These are phyloP conservation scores for Palythoa grandiflora DNA, from an alignment of 92 coral and sea anemone genomes.

Conservation along the genomic window DNA sequence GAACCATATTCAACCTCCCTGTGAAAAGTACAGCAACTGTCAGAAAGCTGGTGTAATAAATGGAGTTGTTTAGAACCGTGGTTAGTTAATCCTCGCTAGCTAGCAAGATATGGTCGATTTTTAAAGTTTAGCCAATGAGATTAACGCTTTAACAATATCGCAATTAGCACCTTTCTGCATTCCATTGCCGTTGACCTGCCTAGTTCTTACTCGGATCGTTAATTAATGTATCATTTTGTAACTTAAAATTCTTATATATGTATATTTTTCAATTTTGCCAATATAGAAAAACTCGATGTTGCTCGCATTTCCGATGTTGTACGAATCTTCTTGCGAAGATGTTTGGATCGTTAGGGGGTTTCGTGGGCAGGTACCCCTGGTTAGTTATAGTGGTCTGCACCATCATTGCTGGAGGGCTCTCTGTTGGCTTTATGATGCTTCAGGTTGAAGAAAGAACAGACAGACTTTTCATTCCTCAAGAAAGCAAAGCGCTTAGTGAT, in stretches of 20 bases:
- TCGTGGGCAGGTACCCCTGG: slow-evolving; percentile 13
- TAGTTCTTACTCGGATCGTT: not conserved
- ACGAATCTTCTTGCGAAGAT: slow-evolving; percentile 7
- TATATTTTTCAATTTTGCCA: not conserved
- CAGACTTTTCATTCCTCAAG: slow-evolving; percentile 63
- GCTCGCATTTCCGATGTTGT: slow-evolving; percentile 16
- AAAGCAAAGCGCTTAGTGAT: slow-evolving; percentile 56
- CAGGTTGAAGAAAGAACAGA: slow-evolving; percentile 49
- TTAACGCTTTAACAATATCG: no score
- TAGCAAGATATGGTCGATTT: no score
- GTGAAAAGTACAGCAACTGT: no score
- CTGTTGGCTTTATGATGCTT: slow-evolving; percentile 29
- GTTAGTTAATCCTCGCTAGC: no score
- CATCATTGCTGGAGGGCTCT: slow-evolving; percentile 14
- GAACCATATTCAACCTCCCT: no score
- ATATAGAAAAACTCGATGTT: slow-evolving; percentile 5
- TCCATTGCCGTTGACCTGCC: no score
- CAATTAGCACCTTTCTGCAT: no score
- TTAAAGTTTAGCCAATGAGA: no score
- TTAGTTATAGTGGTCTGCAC: slow-evolving; percentile 10
- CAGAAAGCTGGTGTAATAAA: no score
- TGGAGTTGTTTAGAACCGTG: no score
- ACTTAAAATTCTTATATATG: not conserved
- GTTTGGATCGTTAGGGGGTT: slow-evolving; percentile 21
- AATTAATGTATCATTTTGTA: not conserved